A percentile compares a stretch with the other conserved stretches of the same genome.
Evolutionary conservation across 2,888 invertebrate species (phyloP).

Genomic region (Gonocerus acuteangulatus): DNA sequence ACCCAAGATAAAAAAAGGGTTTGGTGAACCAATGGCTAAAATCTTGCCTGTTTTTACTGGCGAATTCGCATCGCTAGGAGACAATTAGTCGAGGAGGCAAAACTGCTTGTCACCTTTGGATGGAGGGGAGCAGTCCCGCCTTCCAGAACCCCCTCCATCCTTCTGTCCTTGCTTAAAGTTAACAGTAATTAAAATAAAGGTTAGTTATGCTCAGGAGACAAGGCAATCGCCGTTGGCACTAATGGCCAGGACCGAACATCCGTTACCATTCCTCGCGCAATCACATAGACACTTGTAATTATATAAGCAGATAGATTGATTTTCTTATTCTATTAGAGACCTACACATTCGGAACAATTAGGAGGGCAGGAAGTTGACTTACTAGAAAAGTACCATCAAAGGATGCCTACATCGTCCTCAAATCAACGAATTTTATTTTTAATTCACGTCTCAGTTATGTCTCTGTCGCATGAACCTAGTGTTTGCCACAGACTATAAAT

Average conservation of each 20-base stretch:
- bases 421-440: no score
- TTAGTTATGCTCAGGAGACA: neutral
- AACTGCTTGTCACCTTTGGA: neutral
- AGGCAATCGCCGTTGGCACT: neutral
- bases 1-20: no score
- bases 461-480: no score
- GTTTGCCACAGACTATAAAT: no score
- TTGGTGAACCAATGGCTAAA: no score
- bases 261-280: neutral
- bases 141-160: neutral
- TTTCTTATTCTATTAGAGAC: no score
- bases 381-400: no score
- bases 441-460: no score
- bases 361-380: no score
- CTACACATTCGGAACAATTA: no score
- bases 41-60: neutral
- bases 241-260: neutral
- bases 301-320: no score
- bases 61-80: neutral
- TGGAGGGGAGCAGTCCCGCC: neutral
- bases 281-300: neutral
- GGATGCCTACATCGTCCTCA: no score
- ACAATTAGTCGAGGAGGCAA: neutral
- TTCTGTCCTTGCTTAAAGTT: neutral
- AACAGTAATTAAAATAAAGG: neutral